Base-by-base conservation (phyloP, 2,113 vertebrate genomes). In the Colistium nudipinnis region DNA sequence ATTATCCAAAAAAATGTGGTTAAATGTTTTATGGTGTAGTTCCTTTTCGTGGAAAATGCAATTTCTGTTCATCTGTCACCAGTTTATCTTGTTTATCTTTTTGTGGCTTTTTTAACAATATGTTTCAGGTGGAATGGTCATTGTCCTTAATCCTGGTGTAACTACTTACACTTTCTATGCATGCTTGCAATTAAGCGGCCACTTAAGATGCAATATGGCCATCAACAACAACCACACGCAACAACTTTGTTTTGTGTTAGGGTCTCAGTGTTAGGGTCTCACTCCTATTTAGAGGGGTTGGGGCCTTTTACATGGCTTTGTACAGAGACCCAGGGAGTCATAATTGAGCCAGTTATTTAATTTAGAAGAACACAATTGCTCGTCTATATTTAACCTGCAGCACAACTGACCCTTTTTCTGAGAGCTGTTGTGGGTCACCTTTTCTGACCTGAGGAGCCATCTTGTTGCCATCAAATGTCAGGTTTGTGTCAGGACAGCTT, bases 401-500 rank as follows among this genome's bases (percentile, higher is more conserved):
- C 45, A 62, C 10, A 49, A 12, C 28, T 27, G 6, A 28, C 25
- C 14, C 17, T 13, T 27, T 31, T 16, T 67, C 20, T 27, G 36
- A 14, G 4, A 8, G 11, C 4, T 49, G 41, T 44, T 47, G 22
- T 63, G 36, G 22, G 70, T 78, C 67, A 84, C 79, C 78, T 78
- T 83, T 81, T 59, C 22, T 76, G 78, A 88, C 76, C 73, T 69
- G 70, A 71, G 17, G 70, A 71, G 49, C 33, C 71, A 77, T 78
- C 54, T 67, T 68, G 61, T 67, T 70, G 82, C 75, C 74, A 87
- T 69, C 79, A 85, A 90, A 86, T 85, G 81, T 83, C 83, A 86
- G 86, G 74, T 81, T 78, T 59, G 56, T 86, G 82, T 88, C 59
- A 74, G 82, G 86, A 75, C 78, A 66, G 81, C 74, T 84, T 81